phyloP scores from a whole-genome alignment of 2,797 vertebrate species.

The Ara ararauna region DNA sequence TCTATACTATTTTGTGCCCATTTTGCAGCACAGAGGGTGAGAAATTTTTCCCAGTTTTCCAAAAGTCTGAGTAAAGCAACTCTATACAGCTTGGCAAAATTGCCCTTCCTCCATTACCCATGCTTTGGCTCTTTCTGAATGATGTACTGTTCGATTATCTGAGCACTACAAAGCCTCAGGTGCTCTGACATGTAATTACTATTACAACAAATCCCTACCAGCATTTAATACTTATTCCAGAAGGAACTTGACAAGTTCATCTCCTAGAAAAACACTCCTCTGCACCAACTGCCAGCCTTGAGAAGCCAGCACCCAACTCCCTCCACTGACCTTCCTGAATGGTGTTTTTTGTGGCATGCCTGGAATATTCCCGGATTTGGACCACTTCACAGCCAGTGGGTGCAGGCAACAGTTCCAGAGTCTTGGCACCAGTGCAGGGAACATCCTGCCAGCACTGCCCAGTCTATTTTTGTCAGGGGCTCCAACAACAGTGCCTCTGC shows the following conservation, averaged over 20 bases:
- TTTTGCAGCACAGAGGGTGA: constrained; percentile 11
- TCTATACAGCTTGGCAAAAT: neutral
- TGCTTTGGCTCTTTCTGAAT: neutral
- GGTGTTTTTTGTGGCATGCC: neutral
- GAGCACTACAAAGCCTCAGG: constrained; percentile 25
- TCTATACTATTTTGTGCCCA: neutral
- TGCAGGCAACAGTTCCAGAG: constrained; percentile 19
- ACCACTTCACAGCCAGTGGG: neutral
- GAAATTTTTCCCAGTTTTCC: constrained; percentile 1
- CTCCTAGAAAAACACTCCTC: constrained; percentile 9
- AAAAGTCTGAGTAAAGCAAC: neutral
- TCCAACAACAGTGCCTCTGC: neutral
- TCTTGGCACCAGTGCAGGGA: neutral
- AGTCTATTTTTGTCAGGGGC: neutral
- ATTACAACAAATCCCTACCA: constrained; percentile 28
- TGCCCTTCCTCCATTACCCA: neutral
- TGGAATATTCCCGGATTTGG: constrained; percentile 15
- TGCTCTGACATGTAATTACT: constrained; percentile 25
- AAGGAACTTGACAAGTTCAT: neutral
- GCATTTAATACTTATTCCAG: constrained; percentile 24
- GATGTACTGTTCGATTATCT: neutral
- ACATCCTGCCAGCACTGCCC: neutral
- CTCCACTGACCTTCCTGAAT: neutral
- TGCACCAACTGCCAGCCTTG: neutral
- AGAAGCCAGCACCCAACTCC: neutral